A percentile compares a stretch with the other conserved stretches of the same genome.
phyloP scores from a whole-genome alignment of 1,140 invertebrate species.

The Trichoplusia ni region DNA sequence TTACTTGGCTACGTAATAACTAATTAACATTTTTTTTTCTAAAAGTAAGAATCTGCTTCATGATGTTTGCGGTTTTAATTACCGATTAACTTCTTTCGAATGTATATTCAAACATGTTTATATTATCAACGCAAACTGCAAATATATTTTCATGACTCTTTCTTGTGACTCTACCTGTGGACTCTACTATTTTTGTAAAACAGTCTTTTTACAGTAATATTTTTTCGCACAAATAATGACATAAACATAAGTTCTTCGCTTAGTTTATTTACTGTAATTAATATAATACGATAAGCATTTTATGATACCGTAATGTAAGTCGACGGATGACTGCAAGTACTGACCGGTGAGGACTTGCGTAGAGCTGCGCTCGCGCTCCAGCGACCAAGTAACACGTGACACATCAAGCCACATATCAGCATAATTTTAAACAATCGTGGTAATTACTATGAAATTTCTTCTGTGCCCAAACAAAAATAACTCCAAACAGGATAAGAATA shows the following conservation, averaged over 20 bases:
- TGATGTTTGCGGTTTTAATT: background rate
- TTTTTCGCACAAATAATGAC: conserved; percentile 33
- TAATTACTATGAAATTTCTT: conserved; percentile 23
- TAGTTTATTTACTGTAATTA: conserved; percentile 12
- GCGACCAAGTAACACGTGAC: conserved; percentile 74
- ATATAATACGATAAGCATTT: conserved; percentile 19
- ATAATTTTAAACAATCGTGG: conserved; percentile 51
- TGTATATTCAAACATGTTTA: too few relatives aligned
- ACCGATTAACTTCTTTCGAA: conserved; percentile 1
- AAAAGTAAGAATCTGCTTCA: too few relatives aligned
- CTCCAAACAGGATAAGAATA: conserved; percentile 68
- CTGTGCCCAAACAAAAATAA: background rate
- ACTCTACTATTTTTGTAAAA: conserved; percentile 42
- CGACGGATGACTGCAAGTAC: conserved; percentile 31
- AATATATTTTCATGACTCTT: conserved; percentile 36
- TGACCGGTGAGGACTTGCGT: conserved; percentile 41
- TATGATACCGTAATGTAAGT: conserved; percentile 23
- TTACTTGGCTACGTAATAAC: conserved; percentile 1
- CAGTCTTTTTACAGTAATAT: conserved; percentile 20
- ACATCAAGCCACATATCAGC: conserved; percentile 79
- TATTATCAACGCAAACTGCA: conserved; percentile 5
- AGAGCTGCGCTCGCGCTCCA: conserved; percentile 41
- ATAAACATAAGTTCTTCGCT: conserved; percentile 15
- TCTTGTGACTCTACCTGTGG: too few relatives aligned
- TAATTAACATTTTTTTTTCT: background rate